A percentile compares a stretch with the other conserved stretches of the same genome.
Conservation (phyloP, 1,140 invertebrate species). For the Hormaphis cornu region DNA sequence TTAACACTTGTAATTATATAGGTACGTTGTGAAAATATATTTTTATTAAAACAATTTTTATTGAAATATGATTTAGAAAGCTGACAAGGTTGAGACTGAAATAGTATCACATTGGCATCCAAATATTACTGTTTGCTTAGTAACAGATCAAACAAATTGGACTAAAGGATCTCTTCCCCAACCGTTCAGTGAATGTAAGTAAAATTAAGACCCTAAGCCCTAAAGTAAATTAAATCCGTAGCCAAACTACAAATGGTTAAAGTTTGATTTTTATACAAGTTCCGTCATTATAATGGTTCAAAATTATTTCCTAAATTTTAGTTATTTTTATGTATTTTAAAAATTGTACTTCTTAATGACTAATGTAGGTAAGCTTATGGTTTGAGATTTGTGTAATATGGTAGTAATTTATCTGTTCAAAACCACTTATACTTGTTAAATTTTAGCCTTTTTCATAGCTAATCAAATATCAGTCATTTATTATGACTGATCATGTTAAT, state of each 20-base stretch:
- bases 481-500: too few relatives aligned
- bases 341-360: too few relatives aligned
- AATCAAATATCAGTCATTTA: too few relatives aligned
- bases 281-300: neutral
- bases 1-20: too few relatives aligned
- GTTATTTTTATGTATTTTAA: too few relatives aligned
- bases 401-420: too few relatives aligned
- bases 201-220: too few relatives aligned
- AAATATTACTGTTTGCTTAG: slow-evolving; percentile 90
- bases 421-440: too few relatives aligned
- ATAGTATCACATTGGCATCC: slow-evolving; percentile 98
- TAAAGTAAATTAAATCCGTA: slow-evolving; percentile 34
- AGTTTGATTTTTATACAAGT: neutral
- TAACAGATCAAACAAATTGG: slow-evolving; percentile 93
- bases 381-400: too few relatives aligned
- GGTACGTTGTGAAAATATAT: neutral
- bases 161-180: slow-evolving; percentile 75
- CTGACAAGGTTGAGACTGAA: slow-evolving; percentile 70
- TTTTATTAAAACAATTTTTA: neutral
- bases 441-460: too few relatives aligned
- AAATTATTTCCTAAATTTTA: neutral
- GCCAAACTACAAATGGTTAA: neutral
- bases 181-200: slow-evolving; percentile 80
- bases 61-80: slow-evolving; percentile 50
- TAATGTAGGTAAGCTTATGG: too few relatives aligned